These are phyloP conservation scores for Thrips palmi DNA, from an alignment of 1,140 invertebrate genomes.

Conservation along the genomic window DNA sequence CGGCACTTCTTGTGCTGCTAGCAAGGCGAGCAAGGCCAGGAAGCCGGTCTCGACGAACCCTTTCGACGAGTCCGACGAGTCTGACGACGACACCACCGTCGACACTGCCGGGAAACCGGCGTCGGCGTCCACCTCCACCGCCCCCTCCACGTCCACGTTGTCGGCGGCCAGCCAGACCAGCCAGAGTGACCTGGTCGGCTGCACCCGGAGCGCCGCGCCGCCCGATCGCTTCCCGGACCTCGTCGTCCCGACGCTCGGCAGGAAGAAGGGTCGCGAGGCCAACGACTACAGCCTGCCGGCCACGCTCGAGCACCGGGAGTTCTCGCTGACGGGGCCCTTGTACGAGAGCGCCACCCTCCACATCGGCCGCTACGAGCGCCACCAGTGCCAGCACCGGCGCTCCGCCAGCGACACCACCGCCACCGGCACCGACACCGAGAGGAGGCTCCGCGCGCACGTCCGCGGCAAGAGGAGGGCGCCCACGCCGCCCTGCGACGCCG, in stretches of 20 bases:
- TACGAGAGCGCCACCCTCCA: slow-evolving; percentile 9
- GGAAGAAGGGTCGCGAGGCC: slow-evolving; percentile 1
- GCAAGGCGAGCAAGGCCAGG: too few species aligned
- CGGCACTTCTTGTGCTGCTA: too few species aligned
- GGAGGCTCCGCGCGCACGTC: slow-evolving; percentile 33
- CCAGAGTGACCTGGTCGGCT: neutral
- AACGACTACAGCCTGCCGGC: slow-evolving; percentile 12
- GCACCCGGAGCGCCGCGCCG: neutral
- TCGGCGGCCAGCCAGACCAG: neutral
- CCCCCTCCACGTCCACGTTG: neutral
- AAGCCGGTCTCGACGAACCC: too few species aligned
- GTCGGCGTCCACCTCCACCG: neutral
- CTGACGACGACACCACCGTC: too few species aligned
- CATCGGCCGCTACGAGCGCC: too few species aligned
- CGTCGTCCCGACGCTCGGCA: slow-evolving; percentile 1
- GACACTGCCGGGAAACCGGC: neutral
- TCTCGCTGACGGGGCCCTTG: neutral
- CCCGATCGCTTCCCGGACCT: neutral
- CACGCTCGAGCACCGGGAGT: slow-evolving; percentile 10
- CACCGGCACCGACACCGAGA: slow-evolving; percentile 32
- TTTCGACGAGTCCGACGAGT: too few species aligned
- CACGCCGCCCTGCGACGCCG: slow-evolving; percentile 31
- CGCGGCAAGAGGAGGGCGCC: slow-evolving; percentile 55
- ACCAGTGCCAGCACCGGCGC: too few species aligned
- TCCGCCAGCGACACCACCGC: slow-evolving; percentile 29